phyloP scores from a whole-genome alignment of 2,888 invertebrate genomes.

The Oscheius sp. region DNA sequence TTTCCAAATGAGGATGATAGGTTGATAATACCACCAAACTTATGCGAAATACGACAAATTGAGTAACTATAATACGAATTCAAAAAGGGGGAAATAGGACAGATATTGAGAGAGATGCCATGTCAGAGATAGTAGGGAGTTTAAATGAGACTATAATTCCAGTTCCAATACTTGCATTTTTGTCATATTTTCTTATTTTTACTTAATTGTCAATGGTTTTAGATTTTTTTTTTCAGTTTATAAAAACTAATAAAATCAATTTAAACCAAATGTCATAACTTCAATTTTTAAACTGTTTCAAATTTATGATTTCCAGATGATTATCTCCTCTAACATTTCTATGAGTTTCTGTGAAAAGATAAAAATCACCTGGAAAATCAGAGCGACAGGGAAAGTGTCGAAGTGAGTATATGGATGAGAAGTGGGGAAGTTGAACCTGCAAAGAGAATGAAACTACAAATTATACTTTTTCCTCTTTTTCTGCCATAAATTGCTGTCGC shows the following conservation, averaged over 20 bases:
- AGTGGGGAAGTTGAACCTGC: slow-evolving; percentile 74
- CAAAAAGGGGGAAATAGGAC: neutral
- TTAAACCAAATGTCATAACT: too few species aligned
- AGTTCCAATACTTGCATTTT: too few species aligned
- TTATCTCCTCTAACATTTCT: too few species aligned
- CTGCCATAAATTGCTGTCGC: neutral
- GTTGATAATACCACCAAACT: neutral
- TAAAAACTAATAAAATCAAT: too few species aligned
- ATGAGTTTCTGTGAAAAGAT: neutral
- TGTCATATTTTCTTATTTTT: too few species aligned
- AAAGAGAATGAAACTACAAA: slow-evolving; percentile 15
- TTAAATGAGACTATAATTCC: too few species aligned
- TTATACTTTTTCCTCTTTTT: too few species aligned
- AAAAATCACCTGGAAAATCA: slow-evolving; percentile 90
- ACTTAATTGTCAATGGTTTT: too few species aligned
- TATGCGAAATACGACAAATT: neutral
- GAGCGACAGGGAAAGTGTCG: slow-evolving; percentile 98
- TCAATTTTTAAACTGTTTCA: too few species aligned
- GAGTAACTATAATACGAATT: neutral
- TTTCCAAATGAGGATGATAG: neutral
- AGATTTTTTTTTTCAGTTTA: too few species aligned
- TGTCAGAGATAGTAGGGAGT: too few species aligned
- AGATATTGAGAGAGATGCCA: neutral
- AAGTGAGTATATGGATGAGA: slow-evolving; percentile 97
- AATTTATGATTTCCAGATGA: too few species aligned